A percentile compares a stretch with the other conserved stretches of the same genome.
Conservation (phyloP, 2,113 vertebrate genomes). For the Progne subis region DNA sequence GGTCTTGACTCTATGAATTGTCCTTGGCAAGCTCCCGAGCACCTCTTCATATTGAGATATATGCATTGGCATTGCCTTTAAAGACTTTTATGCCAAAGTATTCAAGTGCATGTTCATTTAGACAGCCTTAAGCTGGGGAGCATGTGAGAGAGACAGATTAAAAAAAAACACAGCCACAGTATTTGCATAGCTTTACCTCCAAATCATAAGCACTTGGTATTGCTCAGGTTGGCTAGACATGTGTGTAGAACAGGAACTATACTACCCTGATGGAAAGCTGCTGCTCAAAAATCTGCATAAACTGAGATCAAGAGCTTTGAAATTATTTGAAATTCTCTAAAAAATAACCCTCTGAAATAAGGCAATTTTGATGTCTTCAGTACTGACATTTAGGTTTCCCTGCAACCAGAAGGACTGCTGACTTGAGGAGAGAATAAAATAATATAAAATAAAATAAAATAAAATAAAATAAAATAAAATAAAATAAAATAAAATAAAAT, state of each 20-base stretch:
- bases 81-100: not conserved
- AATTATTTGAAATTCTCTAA: not conserved
- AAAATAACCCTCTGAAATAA: not conserved
- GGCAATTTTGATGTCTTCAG: not conserved
- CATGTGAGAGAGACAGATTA: not conserved
- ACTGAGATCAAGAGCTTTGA: not conserved
- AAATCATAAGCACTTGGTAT: not conserved
- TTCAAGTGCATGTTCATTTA: not conserved
- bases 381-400: not conserved
- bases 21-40: accelerated
- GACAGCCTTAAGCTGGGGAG: not conserved
- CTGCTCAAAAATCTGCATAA: not conserved
- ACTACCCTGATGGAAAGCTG: not conserved
- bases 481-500: no score
- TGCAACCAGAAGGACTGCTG: not conserved
- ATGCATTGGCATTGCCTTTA: not conserved
- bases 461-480: no score
- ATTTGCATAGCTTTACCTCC: not conserved
- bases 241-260: accelerated
- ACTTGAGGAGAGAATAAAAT: not conserved
- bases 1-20: not conserved
- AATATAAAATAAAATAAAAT: not conserved
- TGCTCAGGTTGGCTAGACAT: not conserved
- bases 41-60: not conserved
- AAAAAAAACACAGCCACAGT: not conserved